A percentile compares a stretch with the other conserved stretches of the same genome.
These are phyloP conservation scores for Cyprinodon brontotheroides DNA, from an alignment of 2,113 vertebrate genomes.

Conservation along the genomic window DNA sequence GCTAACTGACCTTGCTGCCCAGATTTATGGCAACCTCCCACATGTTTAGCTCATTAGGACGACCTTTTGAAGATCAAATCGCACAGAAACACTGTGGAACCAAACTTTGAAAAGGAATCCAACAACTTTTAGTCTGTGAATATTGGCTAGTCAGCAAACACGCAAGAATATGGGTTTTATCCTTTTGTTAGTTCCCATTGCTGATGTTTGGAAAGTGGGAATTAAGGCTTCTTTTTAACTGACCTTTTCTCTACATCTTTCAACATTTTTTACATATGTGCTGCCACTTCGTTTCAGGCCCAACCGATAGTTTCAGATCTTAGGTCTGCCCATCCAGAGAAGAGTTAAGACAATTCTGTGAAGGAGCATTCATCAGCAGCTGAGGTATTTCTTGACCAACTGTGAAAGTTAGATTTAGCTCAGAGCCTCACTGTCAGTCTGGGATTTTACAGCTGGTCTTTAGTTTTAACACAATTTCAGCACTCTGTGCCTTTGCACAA, in stretches of 20 bases:
- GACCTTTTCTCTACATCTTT: constrained; percentile 14
- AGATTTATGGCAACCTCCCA: constrained; percentile 69
- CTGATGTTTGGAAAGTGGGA: constrained; percentile 1
- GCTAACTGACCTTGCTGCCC: constrained; percentile 43
- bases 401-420: constrained; percentile 61
- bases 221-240: constrained; percentile 5
- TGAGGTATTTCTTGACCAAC: constrained; percentile 68
- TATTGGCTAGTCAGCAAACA: constrained; percentile 8
- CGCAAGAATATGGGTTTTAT: not conserved
- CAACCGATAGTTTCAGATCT: constrained; percentile 15
- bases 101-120: constrained; percentile 5
- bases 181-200: not conserved
- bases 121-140: constrained; percentile 6
- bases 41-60: constrained; percentile 70
- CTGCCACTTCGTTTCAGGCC: constrained; percentile 3
- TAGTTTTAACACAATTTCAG: constrained; percentile 34
- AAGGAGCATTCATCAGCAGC: constrained; percentile 45
- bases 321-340: constrained; percentile 12
- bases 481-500: constrained; percentile 25
- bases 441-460: constrained; percentile 52
- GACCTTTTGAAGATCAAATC: constrained; percentile 57
- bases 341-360: constrained; percentile 34
- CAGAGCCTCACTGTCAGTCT: constrained; percentile 32
- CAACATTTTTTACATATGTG: constrained; percentile 1
- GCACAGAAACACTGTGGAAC: constrained; percentile 29